phyloP scores from a whole-genome alignment of 1,140 invertebrate genomes.

The Ips typographus region DNA sequence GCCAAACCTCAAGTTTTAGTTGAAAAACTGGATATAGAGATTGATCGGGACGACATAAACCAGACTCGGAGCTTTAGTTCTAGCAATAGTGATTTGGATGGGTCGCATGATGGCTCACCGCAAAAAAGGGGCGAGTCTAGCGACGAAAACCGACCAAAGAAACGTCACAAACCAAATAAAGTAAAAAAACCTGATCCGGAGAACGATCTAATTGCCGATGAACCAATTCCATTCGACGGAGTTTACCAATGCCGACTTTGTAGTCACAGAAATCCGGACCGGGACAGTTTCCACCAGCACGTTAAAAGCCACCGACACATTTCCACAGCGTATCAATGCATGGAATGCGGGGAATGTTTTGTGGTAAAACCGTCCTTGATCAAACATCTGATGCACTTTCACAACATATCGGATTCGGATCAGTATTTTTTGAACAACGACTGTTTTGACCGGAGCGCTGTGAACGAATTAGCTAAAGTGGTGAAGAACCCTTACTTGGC shows the following conservation, averaged over 20 bases:
- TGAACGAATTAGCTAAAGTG: constrained; percentile 52
- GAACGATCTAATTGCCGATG: constrained; percentile 41
- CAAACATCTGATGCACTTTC: constrained; percentile 64
- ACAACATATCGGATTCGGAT: constrained; percentile 60
- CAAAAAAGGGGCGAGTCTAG: constrained; percentile 22
- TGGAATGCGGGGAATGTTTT: constrained; percentile 70
- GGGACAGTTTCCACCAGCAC: constrained; percentile 56
- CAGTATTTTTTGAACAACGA: constrained; percentile 60
- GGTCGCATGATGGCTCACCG: constrained; percentile 14
- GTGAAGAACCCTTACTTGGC: constrained; percentile 48
- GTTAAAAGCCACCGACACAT: constrained; percentile 58
- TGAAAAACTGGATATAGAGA: constrained; percentile 23
- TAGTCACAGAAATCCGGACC: constrained; percentile 49
- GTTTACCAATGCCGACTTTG: constrained; percentile 59
- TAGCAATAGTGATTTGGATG: constrained; percentile 30
- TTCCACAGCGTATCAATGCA: constrained; percentile 62
- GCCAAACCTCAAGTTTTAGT: constrained; percentile 33
- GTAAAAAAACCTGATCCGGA: constrained; percentile 2
- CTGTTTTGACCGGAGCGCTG: constrained; percentile 57
- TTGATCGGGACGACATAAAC: constrained; percentile 13
- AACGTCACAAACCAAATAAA: constrained; percentile 28
- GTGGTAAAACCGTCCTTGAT: constrained; percentile 64
- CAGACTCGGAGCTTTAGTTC: constrained; percentile 17
- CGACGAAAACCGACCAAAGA: constrained; percentile 32
- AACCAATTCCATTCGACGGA: constrained; percentile 49